Conservation (phyloP, 1,140 invertebrate genomes). For the Atta texana region DNA sequence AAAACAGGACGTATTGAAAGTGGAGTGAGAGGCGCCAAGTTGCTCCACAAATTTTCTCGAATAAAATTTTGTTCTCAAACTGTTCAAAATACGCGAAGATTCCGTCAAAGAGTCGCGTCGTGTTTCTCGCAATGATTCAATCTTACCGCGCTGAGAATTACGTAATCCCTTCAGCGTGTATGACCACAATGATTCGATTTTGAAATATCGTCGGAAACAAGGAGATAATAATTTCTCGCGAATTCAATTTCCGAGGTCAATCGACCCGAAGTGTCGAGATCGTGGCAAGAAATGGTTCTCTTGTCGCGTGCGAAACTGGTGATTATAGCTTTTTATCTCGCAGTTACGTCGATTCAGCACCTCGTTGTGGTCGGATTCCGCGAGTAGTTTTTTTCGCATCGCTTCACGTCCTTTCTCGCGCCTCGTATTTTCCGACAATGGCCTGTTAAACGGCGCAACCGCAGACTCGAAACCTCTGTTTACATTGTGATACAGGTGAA, state of each 20-base stretch:
- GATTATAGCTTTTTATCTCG: constrained; percentile 60
- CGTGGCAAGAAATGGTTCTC: constrained; percentile 38
- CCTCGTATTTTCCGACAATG: neutral
- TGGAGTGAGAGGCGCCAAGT: constrained; percentile 51
- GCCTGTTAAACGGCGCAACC: constrained; percentile 57
- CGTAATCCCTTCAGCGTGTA: neutral
- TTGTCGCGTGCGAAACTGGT: constrained; percentile 17
- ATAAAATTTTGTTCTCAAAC: constrained; percentile 20
- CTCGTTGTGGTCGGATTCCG: neutral
- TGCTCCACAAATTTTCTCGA: constrained; percentile 15
- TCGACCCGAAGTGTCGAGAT: constrained; percentile 43
- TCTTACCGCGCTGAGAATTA: neutral
- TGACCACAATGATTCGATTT: neutral
- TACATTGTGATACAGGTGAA: constrained; percentile 41
- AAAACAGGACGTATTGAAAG: constrained; percentile 52
- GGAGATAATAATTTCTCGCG: constrained; percentile 42
- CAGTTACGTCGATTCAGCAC: constrained; percentile 51
- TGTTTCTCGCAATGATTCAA: neutral
- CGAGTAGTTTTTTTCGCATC: neutral
- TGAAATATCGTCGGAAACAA: constrained; percentile 14
- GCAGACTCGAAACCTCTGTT: constrained; percentile 51
- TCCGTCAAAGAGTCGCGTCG: neutral
- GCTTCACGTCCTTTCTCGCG: neutral
- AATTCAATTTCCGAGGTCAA: constrained; percentile 49
- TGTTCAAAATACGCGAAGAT: constrained; percentile 25